Conservation (phyloP, 2,113 vertebrate genomes). For the Cyanocitta stelleri region DNA sequence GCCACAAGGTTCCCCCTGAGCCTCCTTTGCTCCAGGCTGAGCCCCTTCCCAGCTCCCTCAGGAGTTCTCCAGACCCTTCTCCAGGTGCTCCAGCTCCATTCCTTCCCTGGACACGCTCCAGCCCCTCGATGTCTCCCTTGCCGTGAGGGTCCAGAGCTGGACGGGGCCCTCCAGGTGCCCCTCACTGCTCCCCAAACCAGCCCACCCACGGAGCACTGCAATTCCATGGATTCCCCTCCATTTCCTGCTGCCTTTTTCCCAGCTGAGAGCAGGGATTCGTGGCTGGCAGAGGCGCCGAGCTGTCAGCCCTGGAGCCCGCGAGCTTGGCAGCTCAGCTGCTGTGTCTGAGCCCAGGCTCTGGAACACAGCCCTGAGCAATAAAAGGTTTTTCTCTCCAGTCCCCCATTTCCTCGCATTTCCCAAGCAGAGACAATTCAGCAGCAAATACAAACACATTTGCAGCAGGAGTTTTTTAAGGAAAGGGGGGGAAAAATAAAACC, state of each 20-base stretch:
- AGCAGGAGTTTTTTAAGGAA: background rate
- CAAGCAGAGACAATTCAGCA: background rate
- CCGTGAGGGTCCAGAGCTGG: background rate
- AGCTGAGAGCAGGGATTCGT: background rate
- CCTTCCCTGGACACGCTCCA: background rate
- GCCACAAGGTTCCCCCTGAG: background rate
- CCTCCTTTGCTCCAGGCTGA: background rate
- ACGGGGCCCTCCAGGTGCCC: background rate
- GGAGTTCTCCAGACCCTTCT: background rate
- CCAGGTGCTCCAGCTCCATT: background rate
- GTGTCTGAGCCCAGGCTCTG: background rate
- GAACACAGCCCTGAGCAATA: constrained; percentile 9
- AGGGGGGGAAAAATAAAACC: background rate
- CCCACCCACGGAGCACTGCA: background rate
- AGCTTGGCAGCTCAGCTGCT: background rate
- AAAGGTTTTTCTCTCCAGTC: background rate
- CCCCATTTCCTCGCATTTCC: background rate
- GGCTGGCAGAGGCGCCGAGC: background rate
- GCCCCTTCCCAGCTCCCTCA: background rate
- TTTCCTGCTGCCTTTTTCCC: background rate
- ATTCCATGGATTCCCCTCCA: background rate
- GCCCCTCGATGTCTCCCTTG: background rate
- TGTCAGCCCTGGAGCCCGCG: background rate
- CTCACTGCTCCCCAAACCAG: background rate
- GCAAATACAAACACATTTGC: background rate